phyloP scores from a whole-genome alignment of 2,888 invertebrate species.

The Drosophila recens region DNA sequence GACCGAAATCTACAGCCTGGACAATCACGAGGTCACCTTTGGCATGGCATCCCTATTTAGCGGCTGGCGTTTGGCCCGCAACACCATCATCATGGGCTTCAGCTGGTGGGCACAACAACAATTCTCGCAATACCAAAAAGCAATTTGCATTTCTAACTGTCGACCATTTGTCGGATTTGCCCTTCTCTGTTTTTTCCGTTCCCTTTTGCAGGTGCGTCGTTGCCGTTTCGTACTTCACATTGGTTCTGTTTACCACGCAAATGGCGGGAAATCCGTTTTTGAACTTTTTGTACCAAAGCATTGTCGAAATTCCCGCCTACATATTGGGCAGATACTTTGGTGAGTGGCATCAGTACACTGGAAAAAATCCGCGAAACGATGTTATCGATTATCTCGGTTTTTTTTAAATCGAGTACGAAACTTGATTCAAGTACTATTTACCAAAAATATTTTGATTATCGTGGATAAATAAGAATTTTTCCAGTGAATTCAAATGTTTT shows the following conservation, averaged over 20 bases:
- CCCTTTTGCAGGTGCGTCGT: slow-evolving; percentile 85
- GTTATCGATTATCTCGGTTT: too few species aligned
- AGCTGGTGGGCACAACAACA: slow-evolving; percentile 85
- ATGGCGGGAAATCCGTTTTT: slow-evolving; percentile 88
- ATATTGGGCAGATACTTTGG: slow-evolving; percentile 86
- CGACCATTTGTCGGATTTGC: slow-evolving; percentile 39
- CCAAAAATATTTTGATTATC: too few species aligned
- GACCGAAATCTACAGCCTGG: slow-evolving; percentile 83
- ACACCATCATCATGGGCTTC: slow-evolving; percentile 86
- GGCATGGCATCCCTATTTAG: slow-evolving; percentile 87
- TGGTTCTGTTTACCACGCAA: slow-evolving; percentile 86
- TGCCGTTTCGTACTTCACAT: slow-evolving; percentile 86
- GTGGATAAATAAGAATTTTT: too few species aligned
- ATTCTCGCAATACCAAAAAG: slow-evolving; percentile 39
- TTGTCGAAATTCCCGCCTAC: slow-evolving; percentile 88
- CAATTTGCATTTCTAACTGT: slow-evolving; percentile 75
- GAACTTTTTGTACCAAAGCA: slow-evolving; percentile 88
- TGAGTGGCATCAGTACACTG: slow-evolving; percentile 60
- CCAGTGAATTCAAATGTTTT: too few species aligned
- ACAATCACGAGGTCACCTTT: slow-evolving; percentile 85
- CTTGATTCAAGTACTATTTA: too few species aligned
- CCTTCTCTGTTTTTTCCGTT: background rate
- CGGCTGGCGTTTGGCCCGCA: slow-evolving; percentile 86
- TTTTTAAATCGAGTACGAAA: too few species aligned
- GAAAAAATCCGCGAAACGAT: too few species aligned